A percentile compares a stretch with the other conserved stretches of the same genome.
Evolutionary conservation across 2,797 vertebrate species (phyloP).

Genomic region (Buceros bicornis): DNA sequence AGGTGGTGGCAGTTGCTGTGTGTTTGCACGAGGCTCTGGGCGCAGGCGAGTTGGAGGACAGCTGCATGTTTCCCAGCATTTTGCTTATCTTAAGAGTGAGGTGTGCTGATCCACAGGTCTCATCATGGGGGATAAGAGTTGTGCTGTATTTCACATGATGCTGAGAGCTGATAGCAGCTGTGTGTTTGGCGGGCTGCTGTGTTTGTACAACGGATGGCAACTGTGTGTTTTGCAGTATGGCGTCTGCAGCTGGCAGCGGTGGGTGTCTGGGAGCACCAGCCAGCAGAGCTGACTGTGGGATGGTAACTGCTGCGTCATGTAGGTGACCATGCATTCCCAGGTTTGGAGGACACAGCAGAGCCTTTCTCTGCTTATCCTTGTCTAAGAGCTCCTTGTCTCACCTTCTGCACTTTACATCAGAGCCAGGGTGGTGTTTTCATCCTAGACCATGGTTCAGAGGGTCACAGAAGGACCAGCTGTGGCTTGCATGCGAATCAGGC

Average conservation of each 20-base stretch:
- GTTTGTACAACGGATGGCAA: conserved; percentile 22
- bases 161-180: conserved; percentile 29
- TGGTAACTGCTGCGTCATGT: accelerated
- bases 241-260: accelerated
- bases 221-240: accelerated
- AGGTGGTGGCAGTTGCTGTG: not conserved
- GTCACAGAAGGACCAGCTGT: accelerated
- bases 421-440: not conserved
- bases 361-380: not conserved
- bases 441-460: accelerated
- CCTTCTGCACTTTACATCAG: not conserved
- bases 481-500: not conserved
- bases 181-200: not conserved
- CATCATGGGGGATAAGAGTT: accelerated
- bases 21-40: not conserved
- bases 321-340: accelerated
- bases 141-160: not conserved
- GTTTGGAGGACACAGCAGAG: not conserved
- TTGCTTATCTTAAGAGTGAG: accelerated
- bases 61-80: not conserved
- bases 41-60: not conserved
- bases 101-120: not conserved
- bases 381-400: not conserved
- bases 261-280: not conserved
- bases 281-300: accelerated